Base-by-base conservation (phyloP, 2,113 vertebrate genomes). In the Pachycephala philippinensis region DNA sequence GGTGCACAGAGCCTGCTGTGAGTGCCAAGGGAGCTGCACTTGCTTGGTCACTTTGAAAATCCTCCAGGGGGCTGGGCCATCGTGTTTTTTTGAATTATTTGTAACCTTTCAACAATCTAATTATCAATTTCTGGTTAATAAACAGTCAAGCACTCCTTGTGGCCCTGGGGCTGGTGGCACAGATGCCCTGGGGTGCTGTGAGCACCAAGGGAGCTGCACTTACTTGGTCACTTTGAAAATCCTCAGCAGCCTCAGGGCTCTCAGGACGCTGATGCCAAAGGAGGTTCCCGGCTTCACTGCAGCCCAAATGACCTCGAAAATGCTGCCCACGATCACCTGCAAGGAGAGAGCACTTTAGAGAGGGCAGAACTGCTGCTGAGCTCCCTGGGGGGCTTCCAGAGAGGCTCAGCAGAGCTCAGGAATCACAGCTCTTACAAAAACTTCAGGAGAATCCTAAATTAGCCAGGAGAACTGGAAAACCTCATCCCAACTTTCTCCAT, bases 191-290 rank as follows among this genome's bases (percentile, higher is more conserved):
- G 1, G 3, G 5, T n/a, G 31, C 52, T 1, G 6, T 2, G 57
- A 16, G 47, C 0, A 4, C 27, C 52, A 33, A 8, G 45, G 66
- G 31, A 69, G 40, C 45, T 53, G 49, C 13, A 98, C 99, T 95
- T 97, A 99, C 99, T 99, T 99, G 3, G 99, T 99, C 52, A 99
- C 99, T 97, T 99, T 99, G 97, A 99, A 99, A 87, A 99, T 99
- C 94, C 99, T 97, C 80, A 99, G 98, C 94, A 99, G 89, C 6
- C 99, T 97, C 30, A 99, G 98, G 0, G 99, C 99, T 75, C 99
- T 97, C 90, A 99, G 96, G 17, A 99, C 99, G 1, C 99, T 99
- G 97, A 99, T 99, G 42, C 99, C 99, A 12, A 99, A 99, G 2
- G 99, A 99, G 6, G 99, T 98, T 1, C 99, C 99, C 0, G 99